These are phyloP conservation scores for Melanotaenia trifasciata DNA, from an alignment of 2,797 vertebrate species.

Conservation along the genomic window DNA sequence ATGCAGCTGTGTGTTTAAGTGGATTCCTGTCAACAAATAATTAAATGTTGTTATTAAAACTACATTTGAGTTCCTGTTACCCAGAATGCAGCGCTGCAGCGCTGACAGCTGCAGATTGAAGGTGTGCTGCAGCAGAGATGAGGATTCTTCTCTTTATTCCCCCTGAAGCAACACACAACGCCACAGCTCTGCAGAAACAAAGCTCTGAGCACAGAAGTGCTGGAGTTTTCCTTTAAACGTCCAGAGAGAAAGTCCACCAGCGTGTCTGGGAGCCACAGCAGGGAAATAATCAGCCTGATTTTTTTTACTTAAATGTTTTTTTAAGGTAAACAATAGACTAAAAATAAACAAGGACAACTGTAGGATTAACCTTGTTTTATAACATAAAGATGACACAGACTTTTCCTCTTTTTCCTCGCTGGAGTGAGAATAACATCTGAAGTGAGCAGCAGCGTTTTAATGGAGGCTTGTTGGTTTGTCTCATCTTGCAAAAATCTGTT, in stretches of 20 bases:
- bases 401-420: not conserved
- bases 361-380: no score
- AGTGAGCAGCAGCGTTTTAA: slow-evolving; percentile 16
- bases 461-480: slow-evolving; percentile 29
- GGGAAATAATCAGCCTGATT: not conserved
- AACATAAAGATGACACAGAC: no score
- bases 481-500: slow-evolving; percentile 52
- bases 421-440: not conserved
- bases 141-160: no score
- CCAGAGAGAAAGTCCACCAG: not conserved
- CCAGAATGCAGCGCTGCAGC: not conserved
- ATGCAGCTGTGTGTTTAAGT: no score
- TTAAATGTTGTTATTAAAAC: no score
- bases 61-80: not conserved
- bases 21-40: no score
- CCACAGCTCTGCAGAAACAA: not conserved
- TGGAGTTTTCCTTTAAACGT: not conserved
- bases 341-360: not conserved
- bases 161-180: no score
- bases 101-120: no score
- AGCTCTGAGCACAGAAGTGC: not conserved
- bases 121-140: not conserved
- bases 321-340: not conserved
- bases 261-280: not conserved
- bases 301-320: not conserved